Evolutionary conservation across 2,797 vertebrate species (phyloP).

Genomic region (Hirundo rustica): DNA sequence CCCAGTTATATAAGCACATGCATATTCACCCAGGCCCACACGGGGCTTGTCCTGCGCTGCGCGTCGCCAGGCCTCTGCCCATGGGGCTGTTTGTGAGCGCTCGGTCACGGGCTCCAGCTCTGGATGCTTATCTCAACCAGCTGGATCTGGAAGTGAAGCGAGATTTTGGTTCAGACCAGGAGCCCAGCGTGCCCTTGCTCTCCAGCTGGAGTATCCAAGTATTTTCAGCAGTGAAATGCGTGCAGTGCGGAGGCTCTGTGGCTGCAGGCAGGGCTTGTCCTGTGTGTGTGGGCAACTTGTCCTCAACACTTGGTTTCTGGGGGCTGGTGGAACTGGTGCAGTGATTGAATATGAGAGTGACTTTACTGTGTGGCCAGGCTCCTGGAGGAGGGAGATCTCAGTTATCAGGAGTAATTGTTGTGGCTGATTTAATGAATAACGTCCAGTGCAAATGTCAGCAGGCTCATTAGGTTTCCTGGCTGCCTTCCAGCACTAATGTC

Average conservation of each 20-base stretch:
- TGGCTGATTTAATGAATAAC: conserved; percentile 29
- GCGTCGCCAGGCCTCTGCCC: neutral
- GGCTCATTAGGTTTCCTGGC: conserved; percentile 47
- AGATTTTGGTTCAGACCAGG: neutral
- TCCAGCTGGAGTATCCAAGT: neutral
- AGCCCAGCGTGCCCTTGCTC: neutral
- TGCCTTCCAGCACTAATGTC: conserved; percentile 5
- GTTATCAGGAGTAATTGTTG: neutral
- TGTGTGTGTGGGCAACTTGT: neutral
- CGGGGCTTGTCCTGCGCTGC: neutral
- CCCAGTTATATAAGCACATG: neutral
- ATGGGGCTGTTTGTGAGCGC: neutral
- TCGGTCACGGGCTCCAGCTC: neutral
- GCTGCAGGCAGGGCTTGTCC: neutral
- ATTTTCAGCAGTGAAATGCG: neutral
- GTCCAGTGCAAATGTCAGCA: conserved; percentile 8
- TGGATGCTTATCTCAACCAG: conserved; percentile 24
- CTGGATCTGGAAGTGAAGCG: neutral
- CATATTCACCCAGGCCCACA: neutral
- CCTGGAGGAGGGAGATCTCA: neutral
- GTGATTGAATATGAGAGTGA: neutral
- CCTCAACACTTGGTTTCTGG: neutral
- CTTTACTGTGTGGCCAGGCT: neutral
- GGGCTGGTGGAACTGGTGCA: neutral
- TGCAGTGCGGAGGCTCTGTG: neutral